These are phyloP conservation scores for Polydesmus complanatus DNA, from an alignment of 2,888 invertebrate genomes.

Conservation along the genomic window DNA sequence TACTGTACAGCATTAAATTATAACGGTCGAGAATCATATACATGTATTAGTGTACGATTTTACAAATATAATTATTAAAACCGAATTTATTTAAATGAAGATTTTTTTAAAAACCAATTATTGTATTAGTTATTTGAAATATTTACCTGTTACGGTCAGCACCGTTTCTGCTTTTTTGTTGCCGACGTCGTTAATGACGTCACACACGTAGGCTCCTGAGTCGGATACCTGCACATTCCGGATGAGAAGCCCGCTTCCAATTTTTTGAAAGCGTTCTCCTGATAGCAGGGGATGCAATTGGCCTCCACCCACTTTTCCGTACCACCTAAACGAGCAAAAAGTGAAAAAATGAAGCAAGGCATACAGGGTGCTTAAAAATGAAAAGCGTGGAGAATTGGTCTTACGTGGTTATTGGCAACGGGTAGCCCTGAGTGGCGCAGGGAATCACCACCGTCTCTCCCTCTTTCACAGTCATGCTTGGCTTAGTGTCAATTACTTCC, in stretches of 20 bases:
- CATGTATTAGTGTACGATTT: too few species aligned
- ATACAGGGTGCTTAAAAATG: not conserved
- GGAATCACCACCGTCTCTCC: conserved; percentile 13
- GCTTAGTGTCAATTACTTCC: conserved; percentile 10
- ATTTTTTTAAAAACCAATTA: too few species aligned
- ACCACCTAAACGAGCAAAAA: conserved; percentile 12
- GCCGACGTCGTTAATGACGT: conserved; percentile 15
- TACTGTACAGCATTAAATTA: too few species aligned
- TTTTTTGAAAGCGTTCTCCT: conserved; percentile 13
- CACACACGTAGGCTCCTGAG: conserved; percentile 14
- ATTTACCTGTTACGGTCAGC: conserved; percentile 38
- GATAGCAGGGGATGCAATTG: conserved; percentile 15
- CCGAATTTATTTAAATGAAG: too few species aligned
- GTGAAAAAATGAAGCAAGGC: not conserved
- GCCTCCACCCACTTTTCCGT: conserved; percentile 13
- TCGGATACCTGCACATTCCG: conserved; percentile 13
- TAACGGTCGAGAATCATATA: too few species aligned
- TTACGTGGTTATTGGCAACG: conserved; percentile 14
- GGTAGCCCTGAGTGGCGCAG: conserved; percentile 16
- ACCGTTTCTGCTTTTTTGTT: conserved; percentile 14
- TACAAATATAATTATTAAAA: too few species aligned
- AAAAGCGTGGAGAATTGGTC: not conserved
- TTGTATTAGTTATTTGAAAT: too few species aligned
- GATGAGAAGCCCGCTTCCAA: conserved; percentile 11
- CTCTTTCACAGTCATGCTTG: conserved; percentile 9